These are phyloP conservation scores for Eidolon helvum DNA, from an alignment of 2,113 vertebrate species.

Conservation along the genomic window DNA sequence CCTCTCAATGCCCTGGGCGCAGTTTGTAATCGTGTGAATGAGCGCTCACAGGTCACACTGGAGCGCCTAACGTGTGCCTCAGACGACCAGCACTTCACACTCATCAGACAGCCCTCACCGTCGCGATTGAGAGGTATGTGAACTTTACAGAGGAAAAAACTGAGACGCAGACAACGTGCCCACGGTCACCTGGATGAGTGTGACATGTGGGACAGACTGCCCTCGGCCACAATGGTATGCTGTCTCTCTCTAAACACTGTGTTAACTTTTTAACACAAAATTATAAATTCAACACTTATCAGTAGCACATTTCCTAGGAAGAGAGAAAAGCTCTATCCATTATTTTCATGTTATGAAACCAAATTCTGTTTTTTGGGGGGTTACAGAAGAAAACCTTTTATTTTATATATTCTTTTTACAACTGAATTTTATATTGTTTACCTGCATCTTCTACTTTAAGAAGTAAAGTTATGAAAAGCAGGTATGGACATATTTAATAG, in stretches of 20 bases:
- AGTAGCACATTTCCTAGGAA: not conserved
- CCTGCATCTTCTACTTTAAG: not conserved
- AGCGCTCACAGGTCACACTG: not conserved
- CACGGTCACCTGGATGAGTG: not conserved
- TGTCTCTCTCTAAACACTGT: not conserved
- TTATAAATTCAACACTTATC: not conserved
- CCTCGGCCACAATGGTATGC: not conserved
- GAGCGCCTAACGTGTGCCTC: not conserved
- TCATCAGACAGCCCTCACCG: not conserved
- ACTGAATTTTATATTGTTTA: not conserved
- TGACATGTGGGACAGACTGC: not conserved
- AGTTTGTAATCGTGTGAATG: too few relatives aligned
- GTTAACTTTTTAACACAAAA: not conserved
- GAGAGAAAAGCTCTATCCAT: not conserved
- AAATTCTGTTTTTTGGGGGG: not conserved
- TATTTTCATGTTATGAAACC: not conserved
- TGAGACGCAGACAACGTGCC: not conserved
- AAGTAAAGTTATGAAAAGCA: conserved; percentile 26
- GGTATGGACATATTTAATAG: conserved; percentile 71
- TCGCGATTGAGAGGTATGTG: too few relatives aligned
- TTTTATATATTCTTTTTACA: not conserved
- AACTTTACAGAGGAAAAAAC: not conserved
- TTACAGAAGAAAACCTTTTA: not conserved
- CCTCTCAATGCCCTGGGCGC: not conserved
- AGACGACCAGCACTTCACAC: not conserved